Conservation (phyloP, 2,888 invertebrate species). For the Anthrax anthrax region DNA sequence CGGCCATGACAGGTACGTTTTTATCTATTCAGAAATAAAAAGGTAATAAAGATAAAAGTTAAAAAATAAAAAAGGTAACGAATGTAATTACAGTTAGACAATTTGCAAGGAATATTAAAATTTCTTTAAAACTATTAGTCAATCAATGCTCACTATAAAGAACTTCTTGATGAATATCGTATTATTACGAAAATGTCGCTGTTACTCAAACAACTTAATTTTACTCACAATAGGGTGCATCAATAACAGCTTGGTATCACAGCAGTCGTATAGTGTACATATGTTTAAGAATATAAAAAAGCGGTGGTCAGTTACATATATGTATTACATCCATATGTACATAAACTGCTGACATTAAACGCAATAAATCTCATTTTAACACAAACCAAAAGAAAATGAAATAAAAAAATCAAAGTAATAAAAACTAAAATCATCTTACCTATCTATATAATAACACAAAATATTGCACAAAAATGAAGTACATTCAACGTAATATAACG, state of each 20-base stretch:
- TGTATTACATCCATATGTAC: conserved; percentile 1
- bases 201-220: conserved; percentile 5
- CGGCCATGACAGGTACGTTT: too few relatives aligned
- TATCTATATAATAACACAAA: too few relatives aligned
- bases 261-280: conserved; percentile 2
- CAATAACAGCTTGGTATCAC: conserved; percentile 2
- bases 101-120: too few relatives aligned
- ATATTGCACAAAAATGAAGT: conserved; percentile 3
- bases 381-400: too few relatives aligned
- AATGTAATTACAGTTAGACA: too few relatives aligned
- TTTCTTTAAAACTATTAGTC: too few relatives aligned
- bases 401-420: too few relatives aligned
- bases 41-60: too few relatives aligned
- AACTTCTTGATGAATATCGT: background rate
- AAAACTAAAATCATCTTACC: too few relatives aligned
- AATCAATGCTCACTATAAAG: too few relatives aligned
- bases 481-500: background rate
- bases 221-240: conserved; percentile 6
- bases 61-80: too few relatives aligned
- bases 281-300: conserved; percentile 2
- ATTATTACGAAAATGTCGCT: background rate
- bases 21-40: too few relatives aligned
- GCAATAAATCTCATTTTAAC: conserved; percentile 6
- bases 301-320: background rate
- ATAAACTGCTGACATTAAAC: conserved; percentile 1